A percentile compares a stretch with the other conserved stretches of the same genome.
Evolutionary conservation across 2,113 vertebrate species (phyloP).

Genomic region (Crotalus helleri): DNA sequence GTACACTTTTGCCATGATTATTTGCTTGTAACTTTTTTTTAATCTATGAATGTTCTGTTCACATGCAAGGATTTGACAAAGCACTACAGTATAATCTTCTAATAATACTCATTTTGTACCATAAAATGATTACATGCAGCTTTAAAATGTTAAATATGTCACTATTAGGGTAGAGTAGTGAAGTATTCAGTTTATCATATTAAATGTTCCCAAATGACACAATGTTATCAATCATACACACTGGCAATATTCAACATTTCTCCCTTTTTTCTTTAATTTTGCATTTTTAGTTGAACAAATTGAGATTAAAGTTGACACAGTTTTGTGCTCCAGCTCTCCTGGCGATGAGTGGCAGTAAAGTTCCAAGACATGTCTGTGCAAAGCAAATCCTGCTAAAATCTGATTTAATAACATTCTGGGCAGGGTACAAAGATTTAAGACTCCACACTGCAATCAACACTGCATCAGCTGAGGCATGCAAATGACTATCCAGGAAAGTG

Average conservation of each 20-base stretch:
- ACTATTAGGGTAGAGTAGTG: slow-evolving; percentile 55
- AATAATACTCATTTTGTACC: slow-evolving; percentile 69
- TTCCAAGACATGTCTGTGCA: slow-evolving; percentile 41
- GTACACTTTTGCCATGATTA: slow-evolving; percentile 42
- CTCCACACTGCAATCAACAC: slow-evolving; percentile 32
- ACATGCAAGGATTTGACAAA: slow-evolving; percentile 73
- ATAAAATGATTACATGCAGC: slow-evolving; percentile 71
- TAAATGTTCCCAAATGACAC: slow-evolving; percentile 64
- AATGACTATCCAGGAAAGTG: slow-evolving; percentile 31
- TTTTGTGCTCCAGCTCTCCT: slow-evolving; percentile 52
- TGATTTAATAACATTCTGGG: slow-evolving; percentile 50
- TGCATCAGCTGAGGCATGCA: slow-evolving; percentile 22
- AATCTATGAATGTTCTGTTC: slow-evolving; percentile 57
- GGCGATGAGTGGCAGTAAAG: slow-evolving; percentile 51
- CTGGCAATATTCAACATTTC: slow-evolving; percentile 55
- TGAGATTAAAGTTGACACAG: slow-evolving; percentile 45
- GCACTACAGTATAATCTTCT: slow-evolving; percentile 62
- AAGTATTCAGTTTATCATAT: slow-evolving; percentile 71
- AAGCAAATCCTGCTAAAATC: slow-evolving; percentile 51
- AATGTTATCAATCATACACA: slow-evolving; percentile 62
- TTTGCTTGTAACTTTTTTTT: slow-evolving; percentile 62
- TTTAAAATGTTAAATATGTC: slow-evolving; percentile 74
- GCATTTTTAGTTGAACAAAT: slow-evolving; percentile 63
- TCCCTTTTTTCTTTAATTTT: slow-evolving; percentile 68
- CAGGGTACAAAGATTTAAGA: slow-evolving; percentile 47